Evolutionary conservation across 2,888 invertebrate species (phyloP).

Genomic region (Lithodes maja): DNA sequence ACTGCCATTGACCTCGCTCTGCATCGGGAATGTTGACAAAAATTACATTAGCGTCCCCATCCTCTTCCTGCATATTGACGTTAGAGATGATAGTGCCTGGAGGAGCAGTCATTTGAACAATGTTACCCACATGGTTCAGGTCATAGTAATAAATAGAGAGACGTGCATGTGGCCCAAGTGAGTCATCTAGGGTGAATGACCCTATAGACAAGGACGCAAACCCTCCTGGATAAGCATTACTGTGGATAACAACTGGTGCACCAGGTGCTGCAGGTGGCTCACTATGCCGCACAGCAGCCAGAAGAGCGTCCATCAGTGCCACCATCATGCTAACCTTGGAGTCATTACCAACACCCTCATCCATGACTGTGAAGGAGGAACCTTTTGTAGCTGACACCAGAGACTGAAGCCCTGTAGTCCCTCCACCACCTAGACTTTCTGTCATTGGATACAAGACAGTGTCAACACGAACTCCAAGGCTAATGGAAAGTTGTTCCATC

Average conservation of each 20-base stretch:
- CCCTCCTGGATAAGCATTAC: conserved; percentile 61
- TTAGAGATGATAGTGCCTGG: too few species aligned
- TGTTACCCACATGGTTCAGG: conserved; percentile 69
- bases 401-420: conserved; percentile 56
- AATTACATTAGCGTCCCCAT: too few species aligned
- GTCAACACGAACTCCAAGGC: conserved; percentile 52
- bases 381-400: conserved; percentile 57
- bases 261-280: conserved; percentile 45
- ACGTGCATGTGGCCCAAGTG: conserved; percentile 58
- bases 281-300: conserved; percentile 55
- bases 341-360: conserved; percentile 69
- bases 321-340: conserved; percentile 70
- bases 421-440: conserved; percentile 50
- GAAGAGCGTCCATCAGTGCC: conserved; percentile 67
- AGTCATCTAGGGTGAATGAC: conserved; percentile 65
- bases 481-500: conserved; percentile 58
- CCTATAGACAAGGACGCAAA: conserved; percentile 68
- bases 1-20: too few species aligned
- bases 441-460: conserved; percentile 67
- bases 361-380: conserved; percentile 66
- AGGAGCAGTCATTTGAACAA: conserved; percentile 68
- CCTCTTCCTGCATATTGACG: too few species aligned
- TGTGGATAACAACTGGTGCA: conserved; percentile 61
- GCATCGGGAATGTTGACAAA: too few species aligned
- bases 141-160: conserved; percentile 70